Conservation (phyloP, 1,140 invertebrate genomes). For the Drosophila tristis region DNA sequence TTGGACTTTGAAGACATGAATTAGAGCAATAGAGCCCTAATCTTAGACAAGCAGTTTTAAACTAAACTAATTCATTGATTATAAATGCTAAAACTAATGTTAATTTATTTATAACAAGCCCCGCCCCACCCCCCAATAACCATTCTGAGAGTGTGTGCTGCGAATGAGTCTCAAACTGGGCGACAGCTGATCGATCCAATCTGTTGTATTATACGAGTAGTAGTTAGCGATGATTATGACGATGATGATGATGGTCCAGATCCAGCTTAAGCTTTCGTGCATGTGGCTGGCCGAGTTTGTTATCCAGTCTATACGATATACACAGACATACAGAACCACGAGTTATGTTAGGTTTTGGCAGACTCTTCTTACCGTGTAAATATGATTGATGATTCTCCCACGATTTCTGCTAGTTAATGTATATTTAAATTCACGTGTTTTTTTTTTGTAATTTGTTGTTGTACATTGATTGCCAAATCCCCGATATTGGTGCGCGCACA, state of each 20-base stretch:
- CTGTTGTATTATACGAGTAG: conserved; percentile 47
- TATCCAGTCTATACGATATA: conserved; percentile 53
- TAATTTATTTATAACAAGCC: conserved; percentile 65
- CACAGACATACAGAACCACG: conserved; percentile 22
- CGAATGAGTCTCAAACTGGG: conserved; percentile 43
- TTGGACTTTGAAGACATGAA: conserved; percentile 70
- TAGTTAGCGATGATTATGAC: conserved; percentile 21
- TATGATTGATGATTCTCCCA: conserved; percentile 41
- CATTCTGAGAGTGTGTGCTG: conserved; percentile 42
- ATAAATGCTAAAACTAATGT: conserved; percentile 54
- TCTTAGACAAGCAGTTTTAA: conserved; percentile 47
- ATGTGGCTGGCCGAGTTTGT: conserved; percentile 52
- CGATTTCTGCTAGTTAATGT: conserved; percentile 30
- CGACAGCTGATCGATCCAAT: neutral
- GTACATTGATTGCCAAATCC: conserved; percentile 64
- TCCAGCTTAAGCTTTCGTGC: conserved; percentile 37
- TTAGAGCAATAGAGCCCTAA: conserved; percentile 30
- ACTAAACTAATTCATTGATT: conserved; percentile 48
- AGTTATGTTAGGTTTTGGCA: conserved; percentile 29
- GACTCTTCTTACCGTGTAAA: conserved; percentile 43
- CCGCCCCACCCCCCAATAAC: neutral
- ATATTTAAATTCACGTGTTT: conserved; percentile 34
- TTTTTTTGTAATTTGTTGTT: conserved; percentile 69
- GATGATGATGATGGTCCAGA: conserved; percentile 9
- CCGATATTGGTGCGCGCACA: conserved; percentile 52